A percentile compares a stretch with the other conserved stretches of the same genome.
These are phyloP conservation scores for Heliangelus exortis DNA, from an alignment of 2,797 vertebrate species.

Conservation along the genomic window DNA sequence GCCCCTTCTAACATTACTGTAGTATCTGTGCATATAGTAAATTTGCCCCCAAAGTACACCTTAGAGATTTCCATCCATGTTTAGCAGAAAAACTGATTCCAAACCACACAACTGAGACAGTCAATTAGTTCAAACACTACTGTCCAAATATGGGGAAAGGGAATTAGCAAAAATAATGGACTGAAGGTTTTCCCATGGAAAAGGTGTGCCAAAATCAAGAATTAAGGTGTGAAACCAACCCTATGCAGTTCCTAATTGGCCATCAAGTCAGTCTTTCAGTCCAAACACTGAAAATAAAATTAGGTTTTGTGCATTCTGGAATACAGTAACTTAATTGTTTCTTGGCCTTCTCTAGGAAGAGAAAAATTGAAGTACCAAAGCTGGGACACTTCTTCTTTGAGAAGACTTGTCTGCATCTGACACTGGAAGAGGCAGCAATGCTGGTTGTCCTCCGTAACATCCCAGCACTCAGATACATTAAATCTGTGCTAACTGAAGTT, in stretches of 20 bases:
- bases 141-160: neutral
- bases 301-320: neutral
- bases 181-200: neutral
- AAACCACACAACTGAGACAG: neutral
- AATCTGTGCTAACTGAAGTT: neutral
- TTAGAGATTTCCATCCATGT: neutral
- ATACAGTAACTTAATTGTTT: neutral
- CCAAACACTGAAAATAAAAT: neutral
- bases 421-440: neutral
- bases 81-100: neutral
- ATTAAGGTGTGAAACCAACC: neutral
- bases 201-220: neutral
- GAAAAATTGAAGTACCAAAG: neutral
- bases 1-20: neutral
- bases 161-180: neutral
- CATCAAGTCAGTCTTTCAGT: neutral
- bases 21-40: neutral
- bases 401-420: neutral
- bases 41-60: neutral
- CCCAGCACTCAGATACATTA: neutral
- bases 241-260: neutral
- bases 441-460: fast-evolving
- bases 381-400: neutral
- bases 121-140: neutral
- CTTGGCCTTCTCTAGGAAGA: neutral